Base-by-base conservation (phyloP, 92 coral and sea anemone genomes). In the Blastomussa wellsi region DNA sequence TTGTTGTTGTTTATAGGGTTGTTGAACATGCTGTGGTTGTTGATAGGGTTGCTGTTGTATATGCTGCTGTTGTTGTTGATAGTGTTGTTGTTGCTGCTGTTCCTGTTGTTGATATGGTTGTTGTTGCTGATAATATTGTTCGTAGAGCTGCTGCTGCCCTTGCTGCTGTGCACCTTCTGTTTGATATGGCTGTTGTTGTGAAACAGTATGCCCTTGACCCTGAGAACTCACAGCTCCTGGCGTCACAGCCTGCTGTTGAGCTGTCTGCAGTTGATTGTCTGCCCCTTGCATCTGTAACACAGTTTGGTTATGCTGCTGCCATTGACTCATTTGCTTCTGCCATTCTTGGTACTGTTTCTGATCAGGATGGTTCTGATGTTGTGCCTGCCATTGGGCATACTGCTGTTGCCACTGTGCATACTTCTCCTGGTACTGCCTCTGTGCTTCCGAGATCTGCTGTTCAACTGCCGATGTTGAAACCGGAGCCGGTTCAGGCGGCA, bases 311-410 rank as follows among this genome's bases (percentile, higher is more conserved):
- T 91, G 93, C 44, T 85, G 88, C 29, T 90, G 92, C 96, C 96
- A 96, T 22, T 86, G 92, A 22, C 92, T 89, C 91, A 96, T 93
- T 69, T 89, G 94, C 35, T 91, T 86, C 73, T 96, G 98, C 91
- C 95, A 96, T 68, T 96, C 96, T 36, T 92, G 98, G 70, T 92
- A 96, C 84, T 94, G 93, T 74, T 92, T 92, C 88, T 96, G 98
- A 88, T 96, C 98, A 0, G 98, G 98, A 64, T 96, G 98, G 60
- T 92, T 91, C 66, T 95, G 95, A 52, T 94, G 97, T 62, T 94
- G 94, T 20, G 94, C 93, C 57, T 92, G 93, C 98, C 98, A 96
- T 82, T 96, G 91, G 15, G 85, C 90, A 83, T 94, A 96, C 82
- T 96, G 95, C 80, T 92, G 90, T 78, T 96, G 95, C 98, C 98